Percentiles rank a stretch among this genome's conserved stretches.
Conservation (phyloP, 2,113 vertebrate genomes). For the Macheiramphus alcinus region DNA sequence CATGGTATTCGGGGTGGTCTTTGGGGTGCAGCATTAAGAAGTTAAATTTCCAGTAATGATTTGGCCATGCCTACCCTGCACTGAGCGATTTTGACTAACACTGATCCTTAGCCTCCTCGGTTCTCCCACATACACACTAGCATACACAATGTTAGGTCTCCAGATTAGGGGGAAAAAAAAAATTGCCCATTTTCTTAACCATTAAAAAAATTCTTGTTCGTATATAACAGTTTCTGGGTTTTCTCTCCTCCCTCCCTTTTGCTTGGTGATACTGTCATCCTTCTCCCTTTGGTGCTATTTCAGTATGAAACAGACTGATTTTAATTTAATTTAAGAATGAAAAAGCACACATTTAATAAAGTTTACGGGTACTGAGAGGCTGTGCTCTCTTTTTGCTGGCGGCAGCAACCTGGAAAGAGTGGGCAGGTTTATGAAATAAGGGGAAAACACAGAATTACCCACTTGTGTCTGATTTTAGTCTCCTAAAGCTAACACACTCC, state of each 20-base stretch:
- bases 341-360: conserved; percentile 74
- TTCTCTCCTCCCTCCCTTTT: conserved; percentile 15
- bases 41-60: background rate
- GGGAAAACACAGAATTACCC: background rate
- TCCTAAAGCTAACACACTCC: background rate
- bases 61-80: background rate
- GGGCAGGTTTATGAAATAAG: background rate
- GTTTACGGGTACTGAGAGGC: conserved; percentile 66
- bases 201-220: background rate
- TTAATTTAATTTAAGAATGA: conserved; percentile 61
- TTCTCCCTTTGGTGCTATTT: conserved; percentile 56
- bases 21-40: background rate
- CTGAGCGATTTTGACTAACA: background rate
- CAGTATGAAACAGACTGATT: conserved; percentile 27
- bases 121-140: background rate
- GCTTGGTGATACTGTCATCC: conserved; percentile 18
- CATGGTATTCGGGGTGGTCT: background rate
- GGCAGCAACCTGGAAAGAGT: background rate
- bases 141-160: background rate
- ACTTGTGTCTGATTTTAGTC: background rate
- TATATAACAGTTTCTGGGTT: conserved; percentile 2
- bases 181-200: background rate
- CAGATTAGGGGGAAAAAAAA: background rate
- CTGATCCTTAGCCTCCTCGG: background rate
- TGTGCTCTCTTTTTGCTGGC: conserved; percentile 52